Evolutionary conservation across 2,888 invertebrate genomes (phyloP).

Genomic region (Gibbula magus): DNA sequence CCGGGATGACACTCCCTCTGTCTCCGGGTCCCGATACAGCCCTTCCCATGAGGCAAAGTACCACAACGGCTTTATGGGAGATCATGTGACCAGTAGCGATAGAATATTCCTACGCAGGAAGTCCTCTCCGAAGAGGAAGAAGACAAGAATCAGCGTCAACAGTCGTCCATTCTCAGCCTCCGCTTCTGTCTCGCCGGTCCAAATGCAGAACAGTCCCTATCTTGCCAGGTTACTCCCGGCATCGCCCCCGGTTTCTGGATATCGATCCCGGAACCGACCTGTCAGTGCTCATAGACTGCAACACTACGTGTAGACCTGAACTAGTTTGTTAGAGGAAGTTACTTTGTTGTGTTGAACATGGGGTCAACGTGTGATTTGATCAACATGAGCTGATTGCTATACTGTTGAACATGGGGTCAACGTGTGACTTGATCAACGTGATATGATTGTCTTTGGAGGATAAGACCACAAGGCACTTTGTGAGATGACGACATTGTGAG

Average conservation of each 20-base stretch:
- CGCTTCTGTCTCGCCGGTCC: slow-evolving; percentile 46
- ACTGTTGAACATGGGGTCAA: no score
- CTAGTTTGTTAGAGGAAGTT: no score
- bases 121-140: slow-evolving; percentile 51
- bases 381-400: no score
- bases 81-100: slow-evolving; percentile 44
- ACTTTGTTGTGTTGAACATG: no score
- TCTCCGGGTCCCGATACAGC: background rate
- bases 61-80: slow-evolving; percentile 34
- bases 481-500: no score
- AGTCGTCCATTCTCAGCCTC: slow-evolving; percentile 69
- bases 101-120: slow-evolving; percentile 54
- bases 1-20: background rate
- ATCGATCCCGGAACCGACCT: slow-evolving; percentile 52
- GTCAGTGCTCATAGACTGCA: slow-evolving; percentile 39
- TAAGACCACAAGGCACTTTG: no score
- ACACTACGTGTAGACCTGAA: slow-evolving; percentile 23
- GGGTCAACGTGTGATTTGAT: no score
- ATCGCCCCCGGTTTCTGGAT: slow-evolving; percentile 45
- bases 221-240: slow-evolving; percentile 57
- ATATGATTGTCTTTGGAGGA: no score
- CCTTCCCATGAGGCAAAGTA: slow-evolving; percentile 35
- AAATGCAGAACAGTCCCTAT: slow-evolving; percentile 62
- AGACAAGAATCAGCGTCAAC: slow-evolving; percentile 60
- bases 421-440: no score